Conservation (phyloP, 2,797 vertebrate species). For the Chloroceryle amazona region DNA sequence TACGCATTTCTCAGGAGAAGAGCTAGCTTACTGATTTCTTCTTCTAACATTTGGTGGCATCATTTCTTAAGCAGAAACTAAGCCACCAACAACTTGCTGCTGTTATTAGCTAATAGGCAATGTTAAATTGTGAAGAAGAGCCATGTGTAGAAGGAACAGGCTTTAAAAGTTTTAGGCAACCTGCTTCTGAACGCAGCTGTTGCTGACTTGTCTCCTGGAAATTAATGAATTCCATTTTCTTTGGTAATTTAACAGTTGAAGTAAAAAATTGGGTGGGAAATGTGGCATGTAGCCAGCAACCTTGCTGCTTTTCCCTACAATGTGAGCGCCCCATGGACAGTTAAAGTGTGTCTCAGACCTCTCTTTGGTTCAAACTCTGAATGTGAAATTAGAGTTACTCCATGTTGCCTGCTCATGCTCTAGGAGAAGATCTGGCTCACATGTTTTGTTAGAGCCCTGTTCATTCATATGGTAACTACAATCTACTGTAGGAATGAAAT, state of each 20-base stretch:
- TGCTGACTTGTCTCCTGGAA: not conserved
- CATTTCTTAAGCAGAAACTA: not conserved
- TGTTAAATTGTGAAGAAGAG: not conserved
- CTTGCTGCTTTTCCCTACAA: not conserved
- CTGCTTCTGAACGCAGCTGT: not conserved
- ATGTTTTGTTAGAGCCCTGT: not conserved
- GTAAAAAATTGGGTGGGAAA: not conserved
- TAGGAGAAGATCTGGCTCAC: not conserved
- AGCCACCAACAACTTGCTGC: not conserved
- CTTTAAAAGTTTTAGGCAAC: not conserved
- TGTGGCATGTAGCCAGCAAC: not conserved
- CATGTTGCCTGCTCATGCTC: not conserved
- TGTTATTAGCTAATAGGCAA: not conserved
- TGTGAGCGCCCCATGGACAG: not conserved
- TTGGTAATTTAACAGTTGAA: constrained; percentile 1
- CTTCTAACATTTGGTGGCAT: constrained; percentile 28
- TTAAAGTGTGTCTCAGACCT: not conserved
- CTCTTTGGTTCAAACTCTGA: not conserved
- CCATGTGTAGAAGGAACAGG: not conserved
- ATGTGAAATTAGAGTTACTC: not conserved
- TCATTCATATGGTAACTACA: not conserved
- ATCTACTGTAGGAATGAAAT: not conserved
- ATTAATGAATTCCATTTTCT: not conserved
- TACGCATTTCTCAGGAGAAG: constrained; percentile 46
- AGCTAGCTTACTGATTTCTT: constrained; percentile 21